Evolutionary conservation across 2,113 vertebrate genomes (phyloP).

Genomic region (Pionites leucogaster): DNA sequence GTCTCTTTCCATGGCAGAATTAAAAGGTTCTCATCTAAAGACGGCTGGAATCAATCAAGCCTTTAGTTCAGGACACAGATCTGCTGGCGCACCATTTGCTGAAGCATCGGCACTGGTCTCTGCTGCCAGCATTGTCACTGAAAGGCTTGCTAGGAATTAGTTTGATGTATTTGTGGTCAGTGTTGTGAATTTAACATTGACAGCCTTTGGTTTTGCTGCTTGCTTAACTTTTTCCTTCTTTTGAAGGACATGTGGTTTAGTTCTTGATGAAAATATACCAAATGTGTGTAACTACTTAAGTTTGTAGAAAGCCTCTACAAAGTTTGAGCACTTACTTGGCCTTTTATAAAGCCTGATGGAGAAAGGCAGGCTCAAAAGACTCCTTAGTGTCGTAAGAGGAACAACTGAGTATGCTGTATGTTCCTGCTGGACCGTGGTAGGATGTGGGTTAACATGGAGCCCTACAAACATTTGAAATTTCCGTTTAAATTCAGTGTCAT

Average conservation of each 20-base stretch:
- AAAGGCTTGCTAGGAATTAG: background rate
- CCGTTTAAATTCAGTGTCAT: background rate
- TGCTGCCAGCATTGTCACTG: background rate
- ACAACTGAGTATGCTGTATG: background rate
- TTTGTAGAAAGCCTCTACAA: background rate
- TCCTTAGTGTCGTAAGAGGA: background rate
- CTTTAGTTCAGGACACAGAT: background rate
- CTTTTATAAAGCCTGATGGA: background rate
- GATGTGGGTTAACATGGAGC: background rate
- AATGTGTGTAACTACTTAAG: accelerated
- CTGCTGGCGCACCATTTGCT: background rate
- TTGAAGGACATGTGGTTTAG: background rate
- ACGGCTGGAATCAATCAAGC: background rate
- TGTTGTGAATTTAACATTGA: background rate
- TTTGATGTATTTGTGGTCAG: background rate
- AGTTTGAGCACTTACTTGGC: background rate
- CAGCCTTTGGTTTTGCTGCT: background rate
- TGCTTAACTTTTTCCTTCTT: background rate
- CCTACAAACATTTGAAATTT: background rate
- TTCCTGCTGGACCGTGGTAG: background rate
- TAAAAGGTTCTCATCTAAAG: background rate
- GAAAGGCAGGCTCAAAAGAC: background rate
- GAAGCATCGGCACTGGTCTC: background rate
- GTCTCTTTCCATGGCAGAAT: background rate
- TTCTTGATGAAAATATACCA: background rate